Conservation (phyloP, 2,113 vertebrate genomes). For the Myrmophylax atrothorax region DNA sequence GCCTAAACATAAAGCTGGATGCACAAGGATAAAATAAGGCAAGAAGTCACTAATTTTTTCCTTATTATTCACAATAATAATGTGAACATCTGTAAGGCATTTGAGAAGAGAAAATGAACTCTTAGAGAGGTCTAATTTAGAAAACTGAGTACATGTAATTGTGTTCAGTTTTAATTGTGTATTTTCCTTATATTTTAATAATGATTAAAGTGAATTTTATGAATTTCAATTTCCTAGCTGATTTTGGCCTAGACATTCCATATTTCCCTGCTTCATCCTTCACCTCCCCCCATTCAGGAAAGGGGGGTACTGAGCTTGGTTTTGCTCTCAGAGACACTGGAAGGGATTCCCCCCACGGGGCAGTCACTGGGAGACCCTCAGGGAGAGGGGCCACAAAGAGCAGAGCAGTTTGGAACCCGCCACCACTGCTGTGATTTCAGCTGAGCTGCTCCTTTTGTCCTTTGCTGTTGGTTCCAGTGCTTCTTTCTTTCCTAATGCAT, state of each 20-base stretch:
- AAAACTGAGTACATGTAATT: neutral
- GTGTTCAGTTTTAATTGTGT: neutral
- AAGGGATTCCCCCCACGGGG: neutral
- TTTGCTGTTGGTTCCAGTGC: constrained; percentile 3
- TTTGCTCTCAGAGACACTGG: neutral
- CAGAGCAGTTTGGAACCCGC: neutral
- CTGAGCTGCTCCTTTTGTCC: neutral
- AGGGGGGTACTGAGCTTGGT: neutral
- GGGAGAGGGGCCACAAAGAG: neutral
- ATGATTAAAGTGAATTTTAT: neutral
- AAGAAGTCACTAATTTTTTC: neutral
- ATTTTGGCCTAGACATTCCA: neutral
- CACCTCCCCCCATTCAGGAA: neutral
- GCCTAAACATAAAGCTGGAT: neutral
- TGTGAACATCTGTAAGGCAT: neutral
- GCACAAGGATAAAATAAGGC: neutral
- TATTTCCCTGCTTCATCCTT: neutral
- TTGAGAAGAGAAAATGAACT: neutral
- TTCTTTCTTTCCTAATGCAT: constrained; percentile 22
- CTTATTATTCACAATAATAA: neutral
- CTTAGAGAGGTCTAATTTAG: neutral
- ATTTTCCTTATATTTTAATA: neutral
- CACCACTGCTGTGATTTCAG: neutral
- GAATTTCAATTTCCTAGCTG: neutral
- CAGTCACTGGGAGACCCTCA: neutral